Base-by-base conservation (phyloP, 1,140 invertebrate genomes). In the Phenacoccus solenopsis region DNA sequence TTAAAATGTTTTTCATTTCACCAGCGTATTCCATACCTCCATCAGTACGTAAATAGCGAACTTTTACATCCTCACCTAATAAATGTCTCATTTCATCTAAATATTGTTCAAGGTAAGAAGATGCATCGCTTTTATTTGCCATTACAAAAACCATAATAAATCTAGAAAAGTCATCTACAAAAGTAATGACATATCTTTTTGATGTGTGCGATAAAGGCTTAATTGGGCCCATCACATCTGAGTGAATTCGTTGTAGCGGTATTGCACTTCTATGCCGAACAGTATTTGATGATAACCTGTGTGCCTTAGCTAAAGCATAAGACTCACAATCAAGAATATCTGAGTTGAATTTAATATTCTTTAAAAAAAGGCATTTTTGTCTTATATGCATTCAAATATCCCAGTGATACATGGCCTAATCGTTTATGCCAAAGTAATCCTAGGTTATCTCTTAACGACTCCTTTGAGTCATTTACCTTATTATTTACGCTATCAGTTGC, bases 101-200 rank as follows among this genome's bases (percentile, higher is more conserved):
- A 59, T 49, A 73, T n/a, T 56, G 30, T 35, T 59, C 59, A 32
- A 72, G 71, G n/a, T 49, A 30, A 1, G 13, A 13, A n/a, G 1
- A 1, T 1, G 67, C 72, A 20, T 71, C 28, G 68, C 20, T 35
- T 69, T 71, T 72, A 27, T 72, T 57, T 20, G 68, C 67, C 13
- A 71, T 69, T 12, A 30, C 22, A 24, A 49, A 32, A 20, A 22
- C 68, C 16, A 25, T 68, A 56, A 35, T 30, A 38, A 35, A 67
- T 13, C 61, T 70, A n/a, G 70, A 70, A 22, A 56, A 71, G 69
- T 71, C 67, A 35, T 71, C 70, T 25, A 71, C 67, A 57, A 71
- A 71, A 1, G 67, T 69, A 21, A 69, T 64, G 10, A 64, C 25
- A 71, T 69, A 71, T 38, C 49, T 69, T n/a, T 25, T 27, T 22